Evolutionary conservation across 2,888 invertebrate species (phyloP), one percentile per base, ranked within the genome.

Genomic region (Myathropa florea): DNA sequence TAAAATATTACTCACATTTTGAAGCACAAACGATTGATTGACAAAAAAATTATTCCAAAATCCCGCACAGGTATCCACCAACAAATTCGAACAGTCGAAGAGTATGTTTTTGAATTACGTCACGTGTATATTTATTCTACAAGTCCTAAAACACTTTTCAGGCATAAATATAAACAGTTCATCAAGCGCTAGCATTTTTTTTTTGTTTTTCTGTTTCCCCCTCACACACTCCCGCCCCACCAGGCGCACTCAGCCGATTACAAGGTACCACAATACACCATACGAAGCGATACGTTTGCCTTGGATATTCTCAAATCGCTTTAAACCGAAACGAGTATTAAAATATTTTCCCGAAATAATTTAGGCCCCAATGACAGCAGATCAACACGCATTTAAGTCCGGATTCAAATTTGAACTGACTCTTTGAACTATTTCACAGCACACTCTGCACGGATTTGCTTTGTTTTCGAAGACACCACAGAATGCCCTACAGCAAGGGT

Each of bases 81-180:
- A n/a, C n/a, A n/a, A n/a, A 18, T n/a, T n/a, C 39, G n/a, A n/a
- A 46, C 0, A n/a, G 4, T 9, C 24, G 14, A 57, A 9, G 12
- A 57, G 0, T 21, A 4, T 26, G 3, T 10, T 6, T 9, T 26
- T 1, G 24, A 57, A 24, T 26, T 57, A 57, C 24, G 57, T 57
- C 23, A 24, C 57, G 24, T 14, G 24, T 57, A 57, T 24, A 24
- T 57, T 23, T 24, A 57, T 57, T 57, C 24, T 12, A 24, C 23
- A 24, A 57, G 57, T 57, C 14, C 57, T 26, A 14, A 23, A 24
- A 57, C 23, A 57, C 57, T 67, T 67, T 53, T 28, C 46, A n/a
- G 67, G 67, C 18, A 67, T 53, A 53, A 67, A 67, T 67, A 67
- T 67, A 53, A 67, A 67, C 26, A 67, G 28, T 14, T 53, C 24